Percentiles rank a stretch among this genome's conserved stretches.
phyloP scores from a whole-genome alignment of 2,113 vertebrate genomes.

The Heterochromis multidens region DNA sequence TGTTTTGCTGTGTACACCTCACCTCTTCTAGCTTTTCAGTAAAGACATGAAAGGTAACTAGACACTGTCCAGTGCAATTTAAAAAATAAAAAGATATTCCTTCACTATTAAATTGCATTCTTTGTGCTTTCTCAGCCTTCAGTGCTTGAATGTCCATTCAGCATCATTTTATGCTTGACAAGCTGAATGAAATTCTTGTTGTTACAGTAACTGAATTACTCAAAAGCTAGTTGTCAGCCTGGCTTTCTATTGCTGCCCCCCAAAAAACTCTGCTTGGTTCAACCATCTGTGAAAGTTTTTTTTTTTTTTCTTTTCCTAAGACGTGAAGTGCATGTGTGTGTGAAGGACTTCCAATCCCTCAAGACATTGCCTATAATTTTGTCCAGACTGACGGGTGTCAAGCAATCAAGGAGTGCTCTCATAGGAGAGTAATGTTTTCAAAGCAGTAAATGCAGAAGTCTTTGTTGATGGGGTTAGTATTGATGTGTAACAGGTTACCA shows the following conservation, averaged over 20 bases:
- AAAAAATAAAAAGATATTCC: neutral
- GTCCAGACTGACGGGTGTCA: constrained; percentile 13
- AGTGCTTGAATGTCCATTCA: neutral
- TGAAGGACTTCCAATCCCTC: constrained; percentile 34
- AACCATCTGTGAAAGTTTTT: neutral
- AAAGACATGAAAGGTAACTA: neutral
- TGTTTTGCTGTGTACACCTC: neutral
- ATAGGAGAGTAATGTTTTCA: neutral
- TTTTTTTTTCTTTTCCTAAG: neutral
- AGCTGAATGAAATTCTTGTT: constrained; percentile 34
- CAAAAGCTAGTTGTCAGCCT: constrained; percentile 20
- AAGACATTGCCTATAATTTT: constrained; percentile 21
- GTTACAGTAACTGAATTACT: constrained; percentile 47
- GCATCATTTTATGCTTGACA: neutral
- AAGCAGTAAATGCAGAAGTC: neutral
- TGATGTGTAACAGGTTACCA: neutral
- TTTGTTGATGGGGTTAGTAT: neutral
- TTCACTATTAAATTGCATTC: neutral
- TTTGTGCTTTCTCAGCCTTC: neutral
- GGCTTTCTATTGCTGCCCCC: neutral
- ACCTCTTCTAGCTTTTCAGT: neutral
- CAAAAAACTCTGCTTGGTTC: constrained; percentile 7
- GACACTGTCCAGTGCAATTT: neutral
- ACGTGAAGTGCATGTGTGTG: constrained; percentile 1
- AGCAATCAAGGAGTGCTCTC: constrained; percentile 1